Evolutionary conservation across 2,888 invertebrate species (phyloP).

Genomic region (Steinernema carpocapsae): DNA sequence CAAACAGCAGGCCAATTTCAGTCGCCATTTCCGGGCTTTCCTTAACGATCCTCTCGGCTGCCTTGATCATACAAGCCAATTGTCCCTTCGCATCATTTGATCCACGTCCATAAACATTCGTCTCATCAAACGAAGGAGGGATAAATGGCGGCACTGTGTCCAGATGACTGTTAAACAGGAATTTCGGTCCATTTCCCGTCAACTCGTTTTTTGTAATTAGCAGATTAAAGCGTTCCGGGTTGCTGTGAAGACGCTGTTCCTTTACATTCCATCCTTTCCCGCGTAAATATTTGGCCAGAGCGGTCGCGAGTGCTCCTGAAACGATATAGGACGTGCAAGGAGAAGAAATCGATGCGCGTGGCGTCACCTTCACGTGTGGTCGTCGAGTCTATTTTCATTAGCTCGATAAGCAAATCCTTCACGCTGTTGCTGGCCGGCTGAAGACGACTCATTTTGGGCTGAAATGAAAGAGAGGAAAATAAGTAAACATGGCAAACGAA

Average conservation of each 20-base stretch:
- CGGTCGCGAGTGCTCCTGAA: constrained; percentile 50
- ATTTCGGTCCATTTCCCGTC: constrained; percentile 44
- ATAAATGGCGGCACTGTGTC: constrained; percentile 68
- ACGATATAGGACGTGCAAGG: not conserved
- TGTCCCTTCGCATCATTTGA: constrained; percentile 67
- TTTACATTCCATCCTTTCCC: constrained; percentile 50
- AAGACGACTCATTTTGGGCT: not conserved
- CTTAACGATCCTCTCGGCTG: constrained; percentile 51
- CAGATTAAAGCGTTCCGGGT: constrained; percentile 52
- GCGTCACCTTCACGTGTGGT: constrained; percentile 58
- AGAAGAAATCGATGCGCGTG: not conserved
- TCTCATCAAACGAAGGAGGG: constrained; percentile 48
- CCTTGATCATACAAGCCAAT: constrained; percentile 62
- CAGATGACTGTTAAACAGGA: constrained; percentile 65
- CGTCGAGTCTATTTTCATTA: constrained; percentile 57
- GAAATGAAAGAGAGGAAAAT: no score
- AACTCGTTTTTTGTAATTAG: constrained; percentile 46
- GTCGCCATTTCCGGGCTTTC: constrained; percentile 51
- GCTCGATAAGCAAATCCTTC: constrained; percentile 55
- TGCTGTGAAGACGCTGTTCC: constrained; percentile 44
- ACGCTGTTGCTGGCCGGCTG: constrained; percentile 38
- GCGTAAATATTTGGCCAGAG: constrained; percentile 49
- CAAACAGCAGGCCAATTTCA: constrained; percentile 61
- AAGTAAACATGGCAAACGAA: no score
- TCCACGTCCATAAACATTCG: constrained; percentile 62